These are phyloP conservation scores for Aphidius gifuensis DNA, from an alignment of 1,140 invertebrate genomes.

Conservation along the genomic window DNA sequence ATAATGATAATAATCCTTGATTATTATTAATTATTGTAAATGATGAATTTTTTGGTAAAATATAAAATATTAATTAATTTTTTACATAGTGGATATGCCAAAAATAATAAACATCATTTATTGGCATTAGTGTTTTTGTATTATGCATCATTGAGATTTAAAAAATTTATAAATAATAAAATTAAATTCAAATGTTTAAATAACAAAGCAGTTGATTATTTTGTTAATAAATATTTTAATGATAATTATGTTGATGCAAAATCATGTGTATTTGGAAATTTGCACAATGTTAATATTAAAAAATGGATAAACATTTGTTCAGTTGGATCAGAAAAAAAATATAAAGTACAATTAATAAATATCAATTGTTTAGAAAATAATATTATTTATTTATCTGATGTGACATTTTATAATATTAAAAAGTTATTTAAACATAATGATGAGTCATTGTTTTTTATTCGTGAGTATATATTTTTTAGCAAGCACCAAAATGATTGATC, in stretches of 20 bases:
- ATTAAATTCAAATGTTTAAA: conserved; percentile 29
- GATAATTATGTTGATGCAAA: conserved; percentile 35
- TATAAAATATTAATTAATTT: not conserved
- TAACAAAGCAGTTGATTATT: conserved; percentile 30
- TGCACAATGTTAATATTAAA: conserved; percentile 13
- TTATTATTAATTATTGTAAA: not conserved
- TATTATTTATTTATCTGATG: conserved; percentile 52
- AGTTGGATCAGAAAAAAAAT: conserved; percentile 34
- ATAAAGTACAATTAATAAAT: conserved; percentile 41
- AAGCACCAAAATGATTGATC: not conserved
- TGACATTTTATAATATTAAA: conserved; percentile 53
- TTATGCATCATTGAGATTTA: conserved; percentile 33
- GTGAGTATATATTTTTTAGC: conserved; percentile 30
- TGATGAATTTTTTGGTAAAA: conserved; percentile 18
- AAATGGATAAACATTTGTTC: conserved; percentile 42
- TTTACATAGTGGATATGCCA: not conserved
- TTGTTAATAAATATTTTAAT: conserved; percentile 27
- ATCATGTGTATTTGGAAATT: conserved; percentile 35
- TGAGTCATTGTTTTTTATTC: conserved; percentile 33
- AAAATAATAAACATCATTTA: conserved; percentile 18
- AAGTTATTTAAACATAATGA: conserved; percentile 32
- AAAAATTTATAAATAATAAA: conserved; percentile 30
- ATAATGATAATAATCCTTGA: no score
- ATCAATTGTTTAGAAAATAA: conserved; percentile 29
- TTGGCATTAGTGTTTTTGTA: conserved; percentile 29